Evolutionary conservation across 1,140 invertebrate genomes (phyloP).

Genomic region (Apis laboriosa): DNA sequence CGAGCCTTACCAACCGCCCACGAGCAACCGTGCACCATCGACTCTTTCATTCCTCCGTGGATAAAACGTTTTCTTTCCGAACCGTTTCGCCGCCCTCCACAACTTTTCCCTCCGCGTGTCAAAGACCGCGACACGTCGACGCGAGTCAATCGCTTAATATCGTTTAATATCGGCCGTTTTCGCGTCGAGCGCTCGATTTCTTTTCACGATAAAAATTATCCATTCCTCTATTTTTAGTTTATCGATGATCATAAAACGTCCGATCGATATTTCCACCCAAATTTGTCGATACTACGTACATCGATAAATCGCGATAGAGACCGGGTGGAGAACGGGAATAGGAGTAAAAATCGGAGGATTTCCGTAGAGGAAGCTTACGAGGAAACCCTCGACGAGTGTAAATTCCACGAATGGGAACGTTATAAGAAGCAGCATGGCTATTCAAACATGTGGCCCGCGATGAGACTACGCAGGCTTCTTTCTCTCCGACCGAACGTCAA

Average conservation of each 20-base stretch:
- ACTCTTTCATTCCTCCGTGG: slow-evolving; percentile 19
- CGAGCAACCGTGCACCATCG: slow-evolving; percentile 35
- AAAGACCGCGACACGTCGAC: not conserved
- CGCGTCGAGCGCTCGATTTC: not conserved
- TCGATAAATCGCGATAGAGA: too few relatives aligned
- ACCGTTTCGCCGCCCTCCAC: slow-evolving; percentile 25
- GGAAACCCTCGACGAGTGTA: not conserved
- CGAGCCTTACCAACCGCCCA: slow-evolving; percentile 57
- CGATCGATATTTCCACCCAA: not conserved
- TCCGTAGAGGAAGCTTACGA: too few relatives aligned
- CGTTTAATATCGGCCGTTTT: not conserved
- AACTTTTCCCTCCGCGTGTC: slow-evolving; percentile 21
- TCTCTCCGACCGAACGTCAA: slow-evolving; percentile 3
- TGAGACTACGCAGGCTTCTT: slow-evolving; percentile 52
- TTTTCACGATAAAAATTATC: slow-evolving; percentile 1
- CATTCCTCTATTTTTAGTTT: not conserved
- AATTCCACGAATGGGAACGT: slow-evolving; percentile 32
- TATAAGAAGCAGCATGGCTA: slow-evolving; percentile 31
- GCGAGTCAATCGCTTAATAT: not conserved
- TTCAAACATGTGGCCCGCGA: slow-evolving; percentile 41
- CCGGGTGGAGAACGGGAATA: too few relatives aligned
- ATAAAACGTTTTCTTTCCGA: slow-evolving; percentile 43
- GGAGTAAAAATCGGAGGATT: not conserved
- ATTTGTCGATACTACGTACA: not conserved
- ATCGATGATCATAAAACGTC: not conserved